Base-by-base conservation (phyloP, 2,113 vertebrate species). In the Tringa solitaria region DNA sequence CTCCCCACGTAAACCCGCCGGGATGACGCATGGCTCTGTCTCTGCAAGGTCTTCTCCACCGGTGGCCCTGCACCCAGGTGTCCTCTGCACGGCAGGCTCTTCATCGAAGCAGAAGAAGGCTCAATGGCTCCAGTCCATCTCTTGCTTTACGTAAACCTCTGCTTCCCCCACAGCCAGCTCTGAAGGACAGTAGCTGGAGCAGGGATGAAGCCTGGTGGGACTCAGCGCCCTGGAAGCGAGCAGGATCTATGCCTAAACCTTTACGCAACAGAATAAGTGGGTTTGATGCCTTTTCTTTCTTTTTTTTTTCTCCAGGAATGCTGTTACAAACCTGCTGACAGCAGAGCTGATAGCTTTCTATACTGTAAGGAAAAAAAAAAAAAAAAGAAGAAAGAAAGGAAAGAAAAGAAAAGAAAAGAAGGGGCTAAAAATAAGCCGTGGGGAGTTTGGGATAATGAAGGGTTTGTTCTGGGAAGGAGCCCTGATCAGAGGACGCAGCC, bases 371-470 rank as follows among this genome's bases (percentile, higher is more conserved):
- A 54, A 64, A 91, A 56, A 63, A 27, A 30, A 30, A 26, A 61
- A n/a, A 32, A 16, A 19, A 65, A 53, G 26, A 17, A 13, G 21
- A 63, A 39, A 72, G 43, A 64, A 86, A 61, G 39, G 9, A 45
- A 27, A 21, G 28, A 28, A 26, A 22, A 39, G 26, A n/a, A 86
- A 94, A 90, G 68, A 89, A 91, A 80, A 84, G 35, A 21, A 90
- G 50, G 35, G 72, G 39, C 89, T 97, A 92, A 95, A 97, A 95
- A 95, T 96, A 96, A 90, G 46, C 73, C 4, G 0, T 2, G 3
- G 33, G 64, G 89, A 91, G 60, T 87, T 56, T 37, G 65, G 39
- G 69, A 93, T 91, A 89, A 94, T 28, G 74, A 94, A 85, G 33
- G 51, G 51, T 56, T 84, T 84, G 60, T 81, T 92, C 84, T 67